Percentiles rank a stretch among this genome's conserved stretches.
Evolutionary conservation across 2,113 vertebrate genomes (phyloP).

Genomic region (Phycodurus eques): DNA sequence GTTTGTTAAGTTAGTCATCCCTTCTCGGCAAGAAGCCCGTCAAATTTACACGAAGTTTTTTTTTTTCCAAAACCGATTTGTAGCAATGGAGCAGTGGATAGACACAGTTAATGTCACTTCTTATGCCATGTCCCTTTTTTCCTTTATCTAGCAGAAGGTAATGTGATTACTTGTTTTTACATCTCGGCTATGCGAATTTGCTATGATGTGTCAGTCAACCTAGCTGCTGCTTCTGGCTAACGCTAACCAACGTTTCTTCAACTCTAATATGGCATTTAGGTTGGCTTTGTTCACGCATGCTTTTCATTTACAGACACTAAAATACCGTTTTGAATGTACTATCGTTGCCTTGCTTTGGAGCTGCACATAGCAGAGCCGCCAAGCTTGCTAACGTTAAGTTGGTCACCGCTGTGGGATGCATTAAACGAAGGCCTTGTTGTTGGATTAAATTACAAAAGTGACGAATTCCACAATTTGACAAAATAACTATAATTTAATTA

Average conservation of each 20-base stretch:
- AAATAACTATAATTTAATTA: neutral
- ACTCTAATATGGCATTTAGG: neutral
- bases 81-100: conserved; percentile 55
- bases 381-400: neutral
- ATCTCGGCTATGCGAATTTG: conserved; percentile 18
- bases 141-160: conserved; percentile 76
- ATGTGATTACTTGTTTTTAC: conserved; percentile 21
- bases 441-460: neutral
- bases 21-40: conserved; percentile 20
- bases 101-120: conserved; percentile 34
- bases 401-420: neutral
- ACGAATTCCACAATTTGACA: too few species aligned
- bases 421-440: neutral
- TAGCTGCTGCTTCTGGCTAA: conserved; percentile 7
- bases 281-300: neutral
- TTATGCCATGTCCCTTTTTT: conserved; percentile 25
- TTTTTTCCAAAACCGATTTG: neutral
- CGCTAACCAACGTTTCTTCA: neutral
- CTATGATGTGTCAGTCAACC: conserved; percentile 46
- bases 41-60: conserved; percentile 13
- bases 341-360: neutral
- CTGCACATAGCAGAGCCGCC: neutral
- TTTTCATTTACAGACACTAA: neutral
- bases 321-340: neutral
- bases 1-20: conserved; percentile 9